These are phyloP conservation scores for Reinhardtius hippoglossoides DNA, from an alignment of 2,113 vertebrate species.

Conservation along the genomic window DNA sequence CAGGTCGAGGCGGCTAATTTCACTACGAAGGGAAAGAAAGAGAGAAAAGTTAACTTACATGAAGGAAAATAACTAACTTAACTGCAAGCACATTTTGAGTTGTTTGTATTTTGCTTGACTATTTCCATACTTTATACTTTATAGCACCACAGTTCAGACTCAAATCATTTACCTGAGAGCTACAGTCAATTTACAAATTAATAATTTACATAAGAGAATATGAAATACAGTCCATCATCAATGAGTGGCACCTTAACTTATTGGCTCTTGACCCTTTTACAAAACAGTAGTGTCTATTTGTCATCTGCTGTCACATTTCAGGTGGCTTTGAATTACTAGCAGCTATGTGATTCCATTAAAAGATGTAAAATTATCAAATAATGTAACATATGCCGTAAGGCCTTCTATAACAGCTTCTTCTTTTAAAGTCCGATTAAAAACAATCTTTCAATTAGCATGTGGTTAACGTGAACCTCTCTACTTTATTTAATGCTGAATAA, in stretches of 20 bases:
- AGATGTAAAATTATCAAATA: too few relatives aligned
- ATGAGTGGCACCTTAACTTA: neutral
- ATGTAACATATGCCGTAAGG: too few relatives aligned
- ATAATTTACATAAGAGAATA: neutral
- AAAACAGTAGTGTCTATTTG: too few relatives aligned
- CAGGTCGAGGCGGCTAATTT: constrained; percentile 95
- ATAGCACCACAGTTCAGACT: neutral
- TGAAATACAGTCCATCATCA: neutral
- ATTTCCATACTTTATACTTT: neutral
- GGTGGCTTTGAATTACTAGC: too few relatives aligned
- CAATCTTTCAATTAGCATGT: too few relatives aligned
- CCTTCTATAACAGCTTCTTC: too few relatives aligned
- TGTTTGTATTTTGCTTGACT: neutral
- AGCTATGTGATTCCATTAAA: too few relatives aligned
- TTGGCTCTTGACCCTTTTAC: neutral
- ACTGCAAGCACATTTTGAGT: neutral
- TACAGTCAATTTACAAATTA: neutral
- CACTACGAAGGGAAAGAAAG: constrained; percentile 77
- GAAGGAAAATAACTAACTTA: neutral
- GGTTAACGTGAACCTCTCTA: too few relatives aligned
- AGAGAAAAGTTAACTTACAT: neutral
- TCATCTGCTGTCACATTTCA: too few relatives aligned
- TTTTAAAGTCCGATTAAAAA: too few relatives aligned
- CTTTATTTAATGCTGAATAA: too few relatives aligned
- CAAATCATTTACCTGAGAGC: neutral